Conservation (phyloP, 1,140 invertebrate genomes). For the Philopotamus ludificatus region DNA sequence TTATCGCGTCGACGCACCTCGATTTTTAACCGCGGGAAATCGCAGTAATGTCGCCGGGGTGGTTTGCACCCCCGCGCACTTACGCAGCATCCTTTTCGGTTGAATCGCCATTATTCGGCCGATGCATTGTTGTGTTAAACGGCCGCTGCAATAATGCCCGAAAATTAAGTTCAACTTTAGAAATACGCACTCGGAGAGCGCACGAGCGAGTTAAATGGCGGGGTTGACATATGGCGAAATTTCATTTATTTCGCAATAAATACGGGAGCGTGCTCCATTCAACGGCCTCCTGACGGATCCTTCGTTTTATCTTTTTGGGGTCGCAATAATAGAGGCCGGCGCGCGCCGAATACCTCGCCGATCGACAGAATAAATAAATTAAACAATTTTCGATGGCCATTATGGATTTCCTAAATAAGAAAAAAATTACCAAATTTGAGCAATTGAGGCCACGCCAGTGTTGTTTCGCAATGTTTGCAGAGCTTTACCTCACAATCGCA, state of each 20-base stretch:
- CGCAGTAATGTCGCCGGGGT: too few species aligned
- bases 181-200: neutral
- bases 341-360: neutral
- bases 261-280: constrained; percentile 12
- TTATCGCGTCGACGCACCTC: too few species aligned
- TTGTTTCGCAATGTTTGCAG: neutral
- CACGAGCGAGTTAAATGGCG: constrained; percentile 10
- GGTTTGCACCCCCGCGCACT: too few species aligned
- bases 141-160: neutral
- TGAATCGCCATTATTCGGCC: too few species aligned
- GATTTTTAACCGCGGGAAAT: too few species aligned
- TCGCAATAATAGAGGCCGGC: constrained; percentile 5
- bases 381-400: neutral
- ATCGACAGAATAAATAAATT: neutral
- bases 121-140: too few species aligned
- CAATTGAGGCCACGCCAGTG: neutral
- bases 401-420: neutral
- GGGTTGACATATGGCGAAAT: constrained; percentile 16
- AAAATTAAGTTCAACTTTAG: constrained; percentile 1
- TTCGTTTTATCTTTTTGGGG: neutral
- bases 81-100: too few species aligned
- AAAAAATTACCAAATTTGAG: neutral
- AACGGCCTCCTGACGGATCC: neutral
- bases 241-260: neutral
- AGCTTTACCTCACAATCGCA: neutral